Evolutionary conservation across 2,797 vertebrate genomes (phyloP).

Genomic region (Melanotaenia maccullochi): DNA sequence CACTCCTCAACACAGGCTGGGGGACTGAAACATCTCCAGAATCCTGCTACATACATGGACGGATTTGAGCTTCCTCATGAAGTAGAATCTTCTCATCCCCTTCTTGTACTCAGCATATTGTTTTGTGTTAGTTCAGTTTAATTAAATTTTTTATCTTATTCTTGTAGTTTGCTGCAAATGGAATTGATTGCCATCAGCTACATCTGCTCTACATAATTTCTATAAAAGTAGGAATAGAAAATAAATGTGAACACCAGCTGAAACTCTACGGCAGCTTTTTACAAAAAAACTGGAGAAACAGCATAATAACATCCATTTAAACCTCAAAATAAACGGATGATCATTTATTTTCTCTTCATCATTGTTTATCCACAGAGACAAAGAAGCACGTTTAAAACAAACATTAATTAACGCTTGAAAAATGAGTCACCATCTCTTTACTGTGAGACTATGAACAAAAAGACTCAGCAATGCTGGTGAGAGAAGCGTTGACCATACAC

Average conservation of each 20-base stretch:
- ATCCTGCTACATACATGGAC: background rate
- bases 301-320: background rate
- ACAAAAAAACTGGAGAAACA: background rate
- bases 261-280: slow-evolving; percentile 10
- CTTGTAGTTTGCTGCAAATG: background rate
- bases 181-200: background rate
- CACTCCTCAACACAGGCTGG: no score
- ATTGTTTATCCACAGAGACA: slow-evolving; percentile 1
- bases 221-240: background rate
- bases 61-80: no score
- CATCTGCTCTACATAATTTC: background rate
- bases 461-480: slow-evolving; percentile 39
- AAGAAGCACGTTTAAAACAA: slow-evolving; percentile 34
- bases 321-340: background rate
- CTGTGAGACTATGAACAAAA: slow-evolving; percentile 22
- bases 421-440: slow-evolving; percentile 43
- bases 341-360: slow-evolving; percentile 7
- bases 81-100: no score
- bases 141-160: background rate
- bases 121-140: background rate
- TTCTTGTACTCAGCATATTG: no score
- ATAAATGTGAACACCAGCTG: background rate
- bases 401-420: slow-evolving; percentile 18
- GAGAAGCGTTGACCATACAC: slow-evolving; percentile 7
- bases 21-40: no score